Percentiles rank a stretch among this genome's conserved stretches.
Conservation (phyloP, 2,888 invertebrate species). For the Himalopsyche japonica region DNA sequence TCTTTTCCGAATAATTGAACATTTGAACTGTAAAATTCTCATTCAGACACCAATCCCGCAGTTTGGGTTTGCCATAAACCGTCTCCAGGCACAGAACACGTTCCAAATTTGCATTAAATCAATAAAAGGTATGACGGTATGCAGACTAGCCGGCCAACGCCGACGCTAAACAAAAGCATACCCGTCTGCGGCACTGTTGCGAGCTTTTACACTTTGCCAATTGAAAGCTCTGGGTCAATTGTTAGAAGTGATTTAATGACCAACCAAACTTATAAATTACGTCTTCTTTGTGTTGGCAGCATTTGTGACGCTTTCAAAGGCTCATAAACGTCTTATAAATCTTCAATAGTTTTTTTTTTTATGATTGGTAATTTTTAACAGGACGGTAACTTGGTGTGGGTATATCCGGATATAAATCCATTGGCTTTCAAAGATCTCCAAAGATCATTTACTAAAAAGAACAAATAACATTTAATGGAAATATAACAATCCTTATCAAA, state of each 20-base stretch:
- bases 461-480: no score
- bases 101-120: constrained; percentile 28
- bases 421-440: no score
- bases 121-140: constrained; percentile 10
- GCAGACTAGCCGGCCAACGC: neutral
- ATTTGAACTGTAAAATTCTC: neutral
- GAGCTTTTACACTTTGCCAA: neutral
- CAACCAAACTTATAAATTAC: neutral
- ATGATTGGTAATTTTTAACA: no score
- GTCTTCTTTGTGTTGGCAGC: neutral
- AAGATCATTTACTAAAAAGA: no score
- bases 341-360: no score
- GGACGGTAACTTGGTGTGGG: no score
- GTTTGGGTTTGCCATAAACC: constrained; percentile 22
- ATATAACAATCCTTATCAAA: no score
- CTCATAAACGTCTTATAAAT: no score
- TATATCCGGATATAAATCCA: no score
- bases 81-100: constrained; percentile 3
- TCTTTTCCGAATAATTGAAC: neutral
- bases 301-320: no score
- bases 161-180: neutral
- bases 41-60: neutral
- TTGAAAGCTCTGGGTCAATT: neutral
- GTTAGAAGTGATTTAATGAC: neutral
- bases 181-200: neutral